Evolutionary conservation across 2,888 invertebrate species (phyloP).

Genomic region (Conus canariensis): DNA sequence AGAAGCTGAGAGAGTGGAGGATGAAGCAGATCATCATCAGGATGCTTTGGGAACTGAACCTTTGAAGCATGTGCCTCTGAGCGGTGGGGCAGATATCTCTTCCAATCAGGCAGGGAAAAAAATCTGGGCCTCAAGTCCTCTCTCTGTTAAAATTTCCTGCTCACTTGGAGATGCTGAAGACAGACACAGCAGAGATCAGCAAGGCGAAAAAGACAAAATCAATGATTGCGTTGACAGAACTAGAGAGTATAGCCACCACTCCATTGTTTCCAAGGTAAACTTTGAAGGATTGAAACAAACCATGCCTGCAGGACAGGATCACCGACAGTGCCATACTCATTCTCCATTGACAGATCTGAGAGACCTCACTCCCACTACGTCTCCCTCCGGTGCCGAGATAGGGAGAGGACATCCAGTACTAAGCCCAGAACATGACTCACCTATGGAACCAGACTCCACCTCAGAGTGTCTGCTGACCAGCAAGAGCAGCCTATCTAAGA

Average conservation of each 20-base stretch:
- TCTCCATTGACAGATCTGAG: conserved; percentile 20
- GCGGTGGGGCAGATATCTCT: not conserved
- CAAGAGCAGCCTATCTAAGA: not conserved
- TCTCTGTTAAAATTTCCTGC: not conserved
- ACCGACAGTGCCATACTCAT: not conserved
- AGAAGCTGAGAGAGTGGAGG: not conserved
- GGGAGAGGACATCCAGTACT: not conserved
- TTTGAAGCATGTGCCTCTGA: not conserved
- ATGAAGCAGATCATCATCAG: conserved; percentile 1
- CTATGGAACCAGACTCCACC: conserved; percentile 35
- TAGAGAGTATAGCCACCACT: not conserved
- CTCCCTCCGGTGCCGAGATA: not conserved
- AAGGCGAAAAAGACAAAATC: not conserved
- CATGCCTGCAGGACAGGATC: conserved; percentile 1
- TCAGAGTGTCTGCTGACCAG: conserved; percentile 15
- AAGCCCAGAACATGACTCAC: conserved; percentile 28
- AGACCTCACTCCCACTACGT: not conserved
- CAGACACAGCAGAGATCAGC: not conserved
- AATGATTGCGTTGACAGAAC: too few species aligned
- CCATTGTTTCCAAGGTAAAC: not conserved
- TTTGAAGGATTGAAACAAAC: not conserved
- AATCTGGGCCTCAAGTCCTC: conserved; percentile 13
- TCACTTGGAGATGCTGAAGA: not conserved
- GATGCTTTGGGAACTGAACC: conserved; percentile 26
- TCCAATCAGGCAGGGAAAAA: not conserved